phyloP scores from a whole-genome alignment of 2,888 invertebrate species.

The Amphipoea oculea region DNA sequence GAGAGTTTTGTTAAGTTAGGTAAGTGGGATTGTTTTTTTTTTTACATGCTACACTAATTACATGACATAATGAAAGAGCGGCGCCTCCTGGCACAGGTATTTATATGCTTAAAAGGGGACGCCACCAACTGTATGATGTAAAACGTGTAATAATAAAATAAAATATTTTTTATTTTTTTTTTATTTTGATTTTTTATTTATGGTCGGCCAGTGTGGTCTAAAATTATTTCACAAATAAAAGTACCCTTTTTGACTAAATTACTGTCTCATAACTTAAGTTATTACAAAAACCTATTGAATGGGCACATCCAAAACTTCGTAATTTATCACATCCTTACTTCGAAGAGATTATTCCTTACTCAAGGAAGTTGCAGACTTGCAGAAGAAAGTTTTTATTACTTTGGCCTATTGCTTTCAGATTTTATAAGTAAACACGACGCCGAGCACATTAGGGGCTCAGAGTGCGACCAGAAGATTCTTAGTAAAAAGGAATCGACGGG shows the following conservation, averaged over 20 bases:
- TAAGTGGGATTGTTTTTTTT: constrained; percentile 84
- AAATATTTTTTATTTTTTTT: too few species aligned
- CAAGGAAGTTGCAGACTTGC: constrained; percentile 28
- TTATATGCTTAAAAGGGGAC: too few species aligned
- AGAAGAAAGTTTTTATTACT: constrained; percentile 49
- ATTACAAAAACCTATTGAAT: constrained; percentile 19
- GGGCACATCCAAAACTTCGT: constrained; percentile 46
- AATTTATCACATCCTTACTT: constrained; percentile 46
- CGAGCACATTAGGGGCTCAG: constrained; percentile 98
- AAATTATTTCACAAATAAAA: constrained; percentile 2
- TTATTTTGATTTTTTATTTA: too few species aligned
- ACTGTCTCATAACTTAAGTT: constrained; percentile 25
- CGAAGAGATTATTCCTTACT: constrained; percentile 24
- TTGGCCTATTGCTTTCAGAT: constrained; percentile 89
- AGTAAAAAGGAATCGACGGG: constrained; percentile 98
- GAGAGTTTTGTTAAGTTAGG: constrained; percentile 99
- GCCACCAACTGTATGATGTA: too few species aligned
- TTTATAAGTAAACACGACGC: constrained; percentile 98
- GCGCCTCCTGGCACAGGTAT: too few species aligned
- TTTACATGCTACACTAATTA: not conserved
- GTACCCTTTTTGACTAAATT: constrained; percentile 20
- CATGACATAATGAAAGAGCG: too few species aligned
- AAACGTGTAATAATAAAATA: too few species aligned
- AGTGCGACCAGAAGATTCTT: constrained; percentile 99
- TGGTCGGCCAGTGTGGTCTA: not conserved